Percentiles rank a stretch among this genome's conserved stretches.
Conservation (phyloP, 2,888 invertebrate species). For the Eumacrocentrus americanus region DNA sequence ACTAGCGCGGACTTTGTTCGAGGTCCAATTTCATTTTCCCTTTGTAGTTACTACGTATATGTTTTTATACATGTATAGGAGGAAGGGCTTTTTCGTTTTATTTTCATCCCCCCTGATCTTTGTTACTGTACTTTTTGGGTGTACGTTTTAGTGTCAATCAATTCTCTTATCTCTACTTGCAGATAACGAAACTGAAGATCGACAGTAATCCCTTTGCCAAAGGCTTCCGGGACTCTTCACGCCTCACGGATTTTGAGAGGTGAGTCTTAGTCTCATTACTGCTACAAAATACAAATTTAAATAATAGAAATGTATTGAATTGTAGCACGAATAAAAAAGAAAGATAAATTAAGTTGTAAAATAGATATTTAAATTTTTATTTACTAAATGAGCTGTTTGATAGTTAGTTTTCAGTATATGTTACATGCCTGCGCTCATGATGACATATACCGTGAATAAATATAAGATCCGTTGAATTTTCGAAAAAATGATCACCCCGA, state of each 20-base stretch:
- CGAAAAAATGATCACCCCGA: too few species aligned
- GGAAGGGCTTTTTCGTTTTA: neutral
- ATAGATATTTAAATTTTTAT: too few species aligned
- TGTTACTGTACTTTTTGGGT: neutral
- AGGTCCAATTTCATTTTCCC: constrained; percentile 25
- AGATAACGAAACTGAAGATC: constrained; percentile 86
- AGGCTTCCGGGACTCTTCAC: constrained; percentile 82
- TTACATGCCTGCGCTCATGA: too few species aligned
- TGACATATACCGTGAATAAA: too few species aligned
- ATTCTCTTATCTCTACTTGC: constrained; percentile 41
- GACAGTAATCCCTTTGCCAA: constrained; percentile 87
- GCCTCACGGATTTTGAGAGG: constrained; percentile 78
- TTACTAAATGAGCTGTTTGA: neutral
- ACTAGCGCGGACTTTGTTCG: constrained; percentile 15
- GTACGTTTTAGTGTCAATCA: constrained; percentile 23
- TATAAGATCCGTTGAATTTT: too few species aligned
- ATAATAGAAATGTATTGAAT: too few species aligned
- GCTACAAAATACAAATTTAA: neutral
- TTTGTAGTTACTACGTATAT: neutral
- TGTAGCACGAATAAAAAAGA: too few species aligned
- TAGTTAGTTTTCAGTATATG: too few species aligned
- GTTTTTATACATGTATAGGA: too few species aligned
- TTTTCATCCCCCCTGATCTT: constrained; percentile 6
- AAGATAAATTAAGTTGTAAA: neutral
- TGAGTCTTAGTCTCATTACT: constrained; percentile 56